A percentile compares a stretch with the other conserved stretches of the same genome.
phyloP scores from a whole-genome alignment of 2,888 invertebrate species.

The Tetranychus piercei region DNA sequence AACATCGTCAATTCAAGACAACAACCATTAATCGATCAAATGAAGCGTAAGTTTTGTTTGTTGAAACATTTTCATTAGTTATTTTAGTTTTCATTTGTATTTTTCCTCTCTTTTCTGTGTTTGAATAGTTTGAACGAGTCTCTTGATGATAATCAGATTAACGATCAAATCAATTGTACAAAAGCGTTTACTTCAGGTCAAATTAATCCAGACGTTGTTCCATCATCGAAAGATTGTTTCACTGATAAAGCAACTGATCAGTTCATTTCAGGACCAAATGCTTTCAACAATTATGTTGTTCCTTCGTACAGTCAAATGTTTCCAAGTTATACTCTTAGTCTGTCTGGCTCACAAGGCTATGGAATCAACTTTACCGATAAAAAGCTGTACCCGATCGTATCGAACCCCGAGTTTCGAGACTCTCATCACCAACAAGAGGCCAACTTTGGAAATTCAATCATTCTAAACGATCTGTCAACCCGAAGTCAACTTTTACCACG shows the following conservation, averaged over 20 bases:
- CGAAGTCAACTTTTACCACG: neutral
- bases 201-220: neutral
- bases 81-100: too few species aligned
- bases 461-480: neutral
- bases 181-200: neutral
- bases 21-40: neutral
- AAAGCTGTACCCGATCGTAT: neutral
- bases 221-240: neutral
- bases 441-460: neutral
- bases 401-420: neutral
- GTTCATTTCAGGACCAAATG: neutral
- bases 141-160: neutral
- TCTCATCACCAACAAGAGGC: neutral
- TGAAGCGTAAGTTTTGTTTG: neutral
- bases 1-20: neutral
- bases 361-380: neutral
- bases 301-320: neutral
- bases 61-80: too few species aligned
- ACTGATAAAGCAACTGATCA: neutral
- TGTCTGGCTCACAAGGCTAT: neutral
- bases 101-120: too few species aligned
- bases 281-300: neutral
- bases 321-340: neutral
- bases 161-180: neutral
- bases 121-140: neutral